Evolutionary conservation across 2,797 vertebrate species (phyloP), one percentile per base, ranked within the genome.

Genomic region (Amphiprion clarkii): DNA sequence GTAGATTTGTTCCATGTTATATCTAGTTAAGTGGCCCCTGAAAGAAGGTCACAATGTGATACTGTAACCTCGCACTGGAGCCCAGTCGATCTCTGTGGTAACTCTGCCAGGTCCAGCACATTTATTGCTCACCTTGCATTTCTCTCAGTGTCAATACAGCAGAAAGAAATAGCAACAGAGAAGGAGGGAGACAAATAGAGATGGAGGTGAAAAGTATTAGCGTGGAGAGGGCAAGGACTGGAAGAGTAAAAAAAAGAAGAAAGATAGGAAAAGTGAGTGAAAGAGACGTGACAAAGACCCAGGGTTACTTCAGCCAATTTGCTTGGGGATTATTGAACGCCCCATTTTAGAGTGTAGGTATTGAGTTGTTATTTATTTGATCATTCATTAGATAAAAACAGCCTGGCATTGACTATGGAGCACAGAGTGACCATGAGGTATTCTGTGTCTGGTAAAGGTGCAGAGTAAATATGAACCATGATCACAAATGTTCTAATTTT

Each of bases 111-210:
- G 71, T 80, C 69, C 59, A 25, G 76, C 86, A 84, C 79, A 66
- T 80, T 89, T 93, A 92, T 89, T 94, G 91, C 90, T 83, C 85
- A 82, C 82, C 63, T 90, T 84, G 85, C 89, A 88, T 85, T 87
- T 87, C 86, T 91, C 69, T 40, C 87, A 63, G 71, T 82, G 82
- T 87, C 89, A 89, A 88, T 90, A 86, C 54, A 82, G 58, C 51
- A 44, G 56, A 82, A 73, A 76, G 76, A 70, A 79, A 86, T 23
- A 62, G 74, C 76, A 70, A 70, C 40, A 54, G 78, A 76, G 74
- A 62, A 52, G 54, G 67, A 74, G 74, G 42, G 64, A 62, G 63
- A 68, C 69, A 78, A 78, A 83, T 56, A 75, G 65, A 82, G 63
- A 66, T 46, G 52, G 53, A 62, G 61, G 74, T 6, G 16, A 46